phyloP scores from a whole-genome alignment of 92 coral and sea anemone genomes.

The Heliopora coerulea region DNA sequence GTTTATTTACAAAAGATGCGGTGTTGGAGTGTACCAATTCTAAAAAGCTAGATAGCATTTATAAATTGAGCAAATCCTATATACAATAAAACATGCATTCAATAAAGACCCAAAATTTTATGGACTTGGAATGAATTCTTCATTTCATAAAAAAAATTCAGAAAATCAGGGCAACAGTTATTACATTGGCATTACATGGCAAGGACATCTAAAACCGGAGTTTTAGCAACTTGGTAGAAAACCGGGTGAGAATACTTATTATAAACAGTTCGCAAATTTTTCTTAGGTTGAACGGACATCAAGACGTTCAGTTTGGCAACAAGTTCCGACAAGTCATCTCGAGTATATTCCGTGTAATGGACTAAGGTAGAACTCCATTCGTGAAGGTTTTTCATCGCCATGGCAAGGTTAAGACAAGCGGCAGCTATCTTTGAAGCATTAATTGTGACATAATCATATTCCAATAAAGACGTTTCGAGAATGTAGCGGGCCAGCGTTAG shows the following conservation, averaged over 20 bases:
- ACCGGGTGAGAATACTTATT: slow-evolving; percentile 90
- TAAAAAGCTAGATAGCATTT: too few species aligned
- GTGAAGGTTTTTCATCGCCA: slow-evolving; percentile 68
- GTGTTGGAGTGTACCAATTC: too few species aligned
- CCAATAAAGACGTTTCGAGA: slow-evolving; percentile 83
- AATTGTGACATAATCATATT: slow-evolving; percentile 64
- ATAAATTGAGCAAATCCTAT: too few species aligned
- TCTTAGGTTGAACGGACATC: slow-evolving; percentile 85
- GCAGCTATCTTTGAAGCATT: slow-evolving; percentile 89
- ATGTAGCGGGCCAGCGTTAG: slow-evolving; percentile 91
- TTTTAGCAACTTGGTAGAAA: slow-evolving; percentile 87
- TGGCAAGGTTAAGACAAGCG: slow-evolving; percentile 74
- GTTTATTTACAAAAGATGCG: too few species aligned
- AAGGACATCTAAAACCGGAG: slow-evolving; percentile 77
- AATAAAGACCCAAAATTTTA: too few species aligned
- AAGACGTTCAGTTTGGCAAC: slow-evolving; percentile 73
- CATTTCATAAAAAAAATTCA: too few species aligned
- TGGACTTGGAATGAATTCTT: too few species aligned
- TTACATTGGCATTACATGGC: slow-evolving; percentile 43
- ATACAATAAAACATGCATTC: too few species aligned
- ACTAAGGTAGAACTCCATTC: slow-evolving; percentile 88
- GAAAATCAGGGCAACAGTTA: too few species aligned
- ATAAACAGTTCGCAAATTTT: slow-evolving; percentile 81
- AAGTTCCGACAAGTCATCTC: slow-evolving; percentile 68
- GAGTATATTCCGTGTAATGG: slow-evolving; percentile 80